phyloP scores from a whole-genome alignment of 1,140 invertebrate genomes.

The Ostrea denselamellosa region DNA sequence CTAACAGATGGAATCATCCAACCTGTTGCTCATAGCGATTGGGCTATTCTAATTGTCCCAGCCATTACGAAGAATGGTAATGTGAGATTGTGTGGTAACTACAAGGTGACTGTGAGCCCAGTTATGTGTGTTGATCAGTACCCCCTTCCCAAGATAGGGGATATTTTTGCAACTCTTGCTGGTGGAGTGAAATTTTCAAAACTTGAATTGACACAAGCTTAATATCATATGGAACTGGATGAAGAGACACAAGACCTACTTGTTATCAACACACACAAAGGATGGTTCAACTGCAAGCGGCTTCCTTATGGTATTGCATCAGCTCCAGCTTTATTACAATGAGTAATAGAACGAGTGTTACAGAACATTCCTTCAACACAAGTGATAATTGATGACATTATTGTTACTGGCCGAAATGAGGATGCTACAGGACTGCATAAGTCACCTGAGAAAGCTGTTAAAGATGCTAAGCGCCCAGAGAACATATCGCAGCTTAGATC shows the following conservation, averaged over 20 bases:
- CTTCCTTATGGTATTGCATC: slow-evolving; percentile 78
- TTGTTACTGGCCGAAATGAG: slow-evolving; percentile 65
- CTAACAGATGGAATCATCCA: slow-evolving; percentile 73
- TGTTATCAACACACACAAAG: slow-evolving; percentile 65
- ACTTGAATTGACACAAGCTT: slow-evolving; percentile 57
- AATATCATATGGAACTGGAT: slow-evolving; percentile 63
- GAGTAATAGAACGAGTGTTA: too few relatives aligned
- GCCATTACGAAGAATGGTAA: slow-evolving; percentile 74
- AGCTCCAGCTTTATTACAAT: slow-evolving; percentile 80
- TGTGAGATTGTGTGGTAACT: slow-evolving; percentile 77
- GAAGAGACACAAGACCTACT: slow-evolving; percentile 61
- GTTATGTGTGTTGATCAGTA: slow-evolving; percentile 59
- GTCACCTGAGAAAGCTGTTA: slow-evolving; percentile 25
- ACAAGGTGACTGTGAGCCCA: slow-evolving; percentile 74
- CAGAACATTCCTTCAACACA: too few relatives aligned
- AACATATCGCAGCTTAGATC: too few relatives aligned
- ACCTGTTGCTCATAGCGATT: slow-evolving; percentile 70
- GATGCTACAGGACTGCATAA: slow-evolving; percentile 29
- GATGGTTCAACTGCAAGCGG: too few relatives aligned
- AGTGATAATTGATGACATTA: background rate
- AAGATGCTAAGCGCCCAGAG: too few relatives aligned
- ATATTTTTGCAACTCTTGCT: slow-evolving; percentile 66
- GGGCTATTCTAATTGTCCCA: slow-evolving; percentile 76
- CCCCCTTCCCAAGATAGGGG: slow-evolving; percentile 70
- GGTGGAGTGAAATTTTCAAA: slow-evolving; percentile 51